Evolutionary conservation across 2,797 vertebrate species (phyloP).

Genomic region (Simalia tracyae): DNA sequence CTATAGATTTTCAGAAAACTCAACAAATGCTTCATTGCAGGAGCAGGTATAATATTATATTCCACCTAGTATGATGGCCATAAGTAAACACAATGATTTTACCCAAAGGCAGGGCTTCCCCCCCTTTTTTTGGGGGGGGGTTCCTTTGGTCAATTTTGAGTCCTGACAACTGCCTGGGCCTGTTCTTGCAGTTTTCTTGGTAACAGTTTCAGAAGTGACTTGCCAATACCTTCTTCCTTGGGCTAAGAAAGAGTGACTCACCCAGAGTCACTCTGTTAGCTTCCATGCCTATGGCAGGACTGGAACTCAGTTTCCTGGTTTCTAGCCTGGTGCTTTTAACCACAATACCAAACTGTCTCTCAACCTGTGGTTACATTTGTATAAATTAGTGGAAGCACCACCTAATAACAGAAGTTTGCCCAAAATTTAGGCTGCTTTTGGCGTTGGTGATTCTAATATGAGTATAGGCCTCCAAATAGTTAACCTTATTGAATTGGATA

Average conservation of each 20-base stretch:
- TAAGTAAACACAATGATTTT: not conserved
- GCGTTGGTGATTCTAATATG: not conserved
- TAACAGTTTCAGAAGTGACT: too few relatives aligned
- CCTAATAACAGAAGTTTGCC: not conserved
- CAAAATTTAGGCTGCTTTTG: not conserved
- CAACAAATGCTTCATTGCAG: not conserved
- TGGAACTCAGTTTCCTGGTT: not conserved
- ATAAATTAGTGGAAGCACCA: not conserved
- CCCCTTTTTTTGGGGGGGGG: too few relatives aligned
- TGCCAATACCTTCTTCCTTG: too few relatives aligned
- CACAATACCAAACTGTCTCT: not conserved
- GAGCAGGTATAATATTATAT: not conserved
- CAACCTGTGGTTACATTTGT: not conserved
- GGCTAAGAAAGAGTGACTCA: not conserved
- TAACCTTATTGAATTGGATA: not conserved
- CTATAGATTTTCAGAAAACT: not conserved
- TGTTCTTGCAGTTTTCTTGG: too few relatives aligned
- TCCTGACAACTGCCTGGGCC: too few relatives aligned
- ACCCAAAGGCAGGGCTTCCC: not conserved
- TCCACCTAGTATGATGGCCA: accelerated
- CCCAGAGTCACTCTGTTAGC: not conserved
- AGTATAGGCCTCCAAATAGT: not conserved
- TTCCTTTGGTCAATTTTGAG: too few relatives aligned
- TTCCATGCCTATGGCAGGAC: not conserved
- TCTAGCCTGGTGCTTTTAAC: not conserved